Evolutionary conservation across 2,888 invertebrate species (phyloP).

Genomic region (Panzeria rudis): DNA sequence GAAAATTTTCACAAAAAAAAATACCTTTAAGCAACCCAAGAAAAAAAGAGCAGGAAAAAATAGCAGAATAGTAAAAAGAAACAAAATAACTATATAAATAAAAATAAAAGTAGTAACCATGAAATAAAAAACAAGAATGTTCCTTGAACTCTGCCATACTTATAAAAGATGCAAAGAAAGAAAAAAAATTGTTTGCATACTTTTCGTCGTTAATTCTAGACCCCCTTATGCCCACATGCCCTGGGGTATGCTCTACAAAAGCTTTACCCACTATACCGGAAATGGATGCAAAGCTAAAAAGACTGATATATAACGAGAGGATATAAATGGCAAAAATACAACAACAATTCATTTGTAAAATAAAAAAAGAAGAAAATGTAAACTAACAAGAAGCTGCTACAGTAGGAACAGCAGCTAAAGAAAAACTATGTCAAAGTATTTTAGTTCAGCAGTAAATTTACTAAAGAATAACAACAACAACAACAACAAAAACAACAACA

Average conservation of each 20-base stretch:
- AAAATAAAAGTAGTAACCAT: constrained; percentile 53
- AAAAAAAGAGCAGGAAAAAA: constrained; percentile 1
- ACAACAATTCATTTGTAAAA: constrained; percentile 15
- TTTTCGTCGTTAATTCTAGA: constrained; percentile 25
- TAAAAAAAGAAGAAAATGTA: constrained; percentile 18
- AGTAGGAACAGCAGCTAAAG: neutral
- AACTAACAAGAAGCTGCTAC: constrained; percentile 37
- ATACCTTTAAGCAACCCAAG: neutral
- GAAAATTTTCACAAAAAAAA: constrained; percentile 6
- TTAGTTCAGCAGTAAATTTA: constrained; percentile 56
- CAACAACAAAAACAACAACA: neutral
- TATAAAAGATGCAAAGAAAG: constrained; percentile 10
- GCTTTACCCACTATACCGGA: constrained; percentile 40
- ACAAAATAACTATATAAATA: constrained; percentile 28
- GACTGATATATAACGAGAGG: constrained; percentile 52
- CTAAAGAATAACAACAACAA: constrained; percentile 7
- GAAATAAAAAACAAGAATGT: constrained; percentile 59
- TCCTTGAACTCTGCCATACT: constrained; percentile 64
- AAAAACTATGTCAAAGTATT: constrained; percentile 67
- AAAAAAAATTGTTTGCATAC: constrained; percentile 41
- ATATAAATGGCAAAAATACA: constrained; percentile 11
- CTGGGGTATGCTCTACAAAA: neutral
- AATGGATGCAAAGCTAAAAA: constrained; percentile 47
- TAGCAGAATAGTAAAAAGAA: neutral
- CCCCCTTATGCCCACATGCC: neutral